Conservation (phyloP, 1,140 invertebrate species). For the Pseudomyrmex cubaensis region DNA sequence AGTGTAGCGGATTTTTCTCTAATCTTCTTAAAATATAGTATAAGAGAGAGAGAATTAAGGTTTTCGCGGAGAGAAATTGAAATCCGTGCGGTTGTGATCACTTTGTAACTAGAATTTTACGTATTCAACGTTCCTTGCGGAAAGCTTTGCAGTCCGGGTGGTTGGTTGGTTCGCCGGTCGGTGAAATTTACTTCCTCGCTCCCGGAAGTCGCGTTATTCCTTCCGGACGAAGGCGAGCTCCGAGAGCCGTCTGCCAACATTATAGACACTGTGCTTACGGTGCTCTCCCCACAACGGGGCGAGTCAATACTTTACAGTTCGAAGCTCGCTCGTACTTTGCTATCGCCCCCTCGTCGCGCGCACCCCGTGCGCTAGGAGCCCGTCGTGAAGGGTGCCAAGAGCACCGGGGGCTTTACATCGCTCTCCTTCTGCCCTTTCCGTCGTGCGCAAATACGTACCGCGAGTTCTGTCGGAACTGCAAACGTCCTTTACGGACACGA, state of each 20-base stretch:
- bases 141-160: background rate
- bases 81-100: slow-evolving; percentile 6
- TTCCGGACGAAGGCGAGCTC: slow-evolving; percentile 69
- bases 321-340: slow-evolving; percentile 53
- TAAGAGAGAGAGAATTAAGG: background rate
- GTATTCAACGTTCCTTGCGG: slow-evolving; percentile 19
- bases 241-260: slow-evolving; percentile 66
- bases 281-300: slow-evolving; percentile 65
- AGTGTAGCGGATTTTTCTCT: background rate
- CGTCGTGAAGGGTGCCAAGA: slow-evolving; percentile 63
- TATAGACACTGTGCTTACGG: slow-evolving; percentile 67
- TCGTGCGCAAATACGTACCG: slow-evolving; percentile 64
- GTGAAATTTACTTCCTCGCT: slow-evolving; percentile 70
- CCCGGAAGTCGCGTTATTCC: slow-evolving; percentile 74
- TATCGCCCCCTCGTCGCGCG: slow-evolving; percentile 35
- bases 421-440: slow-evolving; percentile 60
- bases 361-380: slow-evolving; percentile 32
- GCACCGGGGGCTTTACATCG: slow-evolving; percentile 46
- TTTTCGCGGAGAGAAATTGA: background rate
- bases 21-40: background rate
- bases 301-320: slow-evolving; percentile 75
- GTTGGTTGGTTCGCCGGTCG: background rate
- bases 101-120: slow-evolving; percentile 32
- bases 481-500: slow-evolving; percentile 15
- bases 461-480: slow-evolving; percentile 31